Evolutionary conservation across 2,888 invertebrate species (phyloP).

Genomic region (Arge pagana): DNA sequence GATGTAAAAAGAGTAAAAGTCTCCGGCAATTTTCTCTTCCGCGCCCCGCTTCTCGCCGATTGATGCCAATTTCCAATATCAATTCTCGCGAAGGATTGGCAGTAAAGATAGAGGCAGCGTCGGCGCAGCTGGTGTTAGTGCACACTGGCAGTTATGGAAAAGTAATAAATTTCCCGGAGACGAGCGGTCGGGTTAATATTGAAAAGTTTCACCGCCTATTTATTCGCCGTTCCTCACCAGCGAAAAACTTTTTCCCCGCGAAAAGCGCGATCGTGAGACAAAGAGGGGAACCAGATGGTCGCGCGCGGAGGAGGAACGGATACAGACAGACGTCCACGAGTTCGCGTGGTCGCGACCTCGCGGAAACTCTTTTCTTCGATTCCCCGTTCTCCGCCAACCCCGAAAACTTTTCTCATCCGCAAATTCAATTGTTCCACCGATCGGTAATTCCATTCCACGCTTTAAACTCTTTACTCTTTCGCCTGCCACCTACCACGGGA

Average conservation of each 20-base stretch:
- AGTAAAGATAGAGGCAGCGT: background rate
- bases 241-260: conserved; percentile 19
- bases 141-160: conserved; percentile 19
- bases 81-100: conserved; percentile 3
- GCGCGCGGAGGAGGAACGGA: background rate
- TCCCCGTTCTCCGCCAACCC: background rate
- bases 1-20: too few relatives aligned
- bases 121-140: background rate
- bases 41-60: background rate
- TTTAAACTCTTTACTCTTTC: background rate
- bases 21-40: background rate
- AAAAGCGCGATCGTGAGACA: too few relatives aligned
- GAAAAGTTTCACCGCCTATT: conserved; percentile 22
- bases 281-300: too few relatives aligned
- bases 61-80: conserved; percentile 19
- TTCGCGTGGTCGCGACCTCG: background rate
- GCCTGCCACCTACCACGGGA: too few relatives aligned
- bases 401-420: conserved; percentile 4
- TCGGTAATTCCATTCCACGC: conserved; percentile 3
- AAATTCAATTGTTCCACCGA: conserved; percentile 7
- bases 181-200: conserved; percentile 31
- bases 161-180: conserved; percentile 33
- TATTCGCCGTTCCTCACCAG: conserved; percentile 20
- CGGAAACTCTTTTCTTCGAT: background rate
- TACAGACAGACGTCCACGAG: background rate